A percentile compares a stretch with the other conserved stretches of the same genome.
Conservation (phyloP, 2,113 vertebrate species). For the Oenanthe melanoleuca region DNA sequence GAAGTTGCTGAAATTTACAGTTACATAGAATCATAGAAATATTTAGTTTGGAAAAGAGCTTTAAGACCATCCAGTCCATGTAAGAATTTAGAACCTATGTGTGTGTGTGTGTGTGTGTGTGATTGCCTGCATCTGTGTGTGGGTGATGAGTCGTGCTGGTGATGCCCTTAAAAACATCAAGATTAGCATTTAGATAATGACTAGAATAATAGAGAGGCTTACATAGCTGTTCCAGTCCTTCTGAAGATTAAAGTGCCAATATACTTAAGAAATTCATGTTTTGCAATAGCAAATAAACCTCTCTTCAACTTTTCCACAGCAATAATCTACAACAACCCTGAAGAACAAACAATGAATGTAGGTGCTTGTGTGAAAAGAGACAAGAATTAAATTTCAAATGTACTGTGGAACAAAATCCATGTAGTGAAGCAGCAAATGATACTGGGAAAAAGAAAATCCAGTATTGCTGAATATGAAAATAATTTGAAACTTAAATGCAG, state of each 20-base stretch:
- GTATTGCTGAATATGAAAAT: neutral
- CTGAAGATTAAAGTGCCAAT: neutral
- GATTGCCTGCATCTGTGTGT: accelerated
- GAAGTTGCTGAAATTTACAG: neutral
- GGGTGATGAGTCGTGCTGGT: neutral
- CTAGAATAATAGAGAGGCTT: neutral
- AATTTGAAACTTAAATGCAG: neutral
- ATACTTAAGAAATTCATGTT: neutral
- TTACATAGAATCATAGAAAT: neutral
- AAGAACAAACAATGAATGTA: neutral
- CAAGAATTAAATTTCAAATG: neutral
- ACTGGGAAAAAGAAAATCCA: neutral
- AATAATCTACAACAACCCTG: neutral
- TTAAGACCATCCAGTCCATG: neutral
- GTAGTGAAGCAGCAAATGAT: neutral
- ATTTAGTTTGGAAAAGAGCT: neutral
- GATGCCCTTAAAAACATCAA: neutral
- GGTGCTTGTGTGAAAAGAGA: neutral
- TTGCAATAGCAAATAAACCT: neutral
- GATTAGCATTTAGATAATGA: neutral
- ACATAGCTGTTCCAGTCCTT: neutral
- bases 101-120: neutral
- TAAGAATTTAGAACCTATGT: neutral
- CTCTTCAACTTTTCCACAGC: neutral
- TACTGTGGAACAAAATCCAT: neutral